Conservation (phyloP, 2,888 invertebrate genomes). For the Eucriotettix oculatus region DNA sequence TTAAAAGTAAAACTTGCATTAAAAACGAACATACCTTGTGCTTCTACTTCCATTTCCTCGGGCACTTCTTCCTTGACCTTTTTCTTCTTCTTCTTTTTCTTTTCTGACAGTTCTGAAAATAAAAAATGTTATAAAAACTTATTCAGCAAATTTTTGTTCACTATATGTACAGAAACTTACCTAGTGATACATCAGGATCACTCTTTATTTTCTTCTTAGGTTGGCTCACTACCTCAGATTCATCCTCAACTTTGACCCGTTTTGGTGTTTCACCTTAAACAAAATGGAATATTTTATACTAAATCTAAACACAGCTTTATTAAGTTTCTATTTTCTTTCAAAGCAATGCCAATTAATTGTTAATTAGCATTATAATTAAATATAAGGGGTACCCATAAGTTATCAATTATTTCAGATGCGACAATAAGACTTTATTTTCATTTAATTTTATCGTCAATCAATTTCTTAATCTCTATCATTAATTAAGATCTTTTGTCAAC, state of each 20-base stretch:
- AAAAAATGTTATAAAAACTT: too few species aligned
- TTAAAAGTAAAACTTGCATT: too few species aligned
- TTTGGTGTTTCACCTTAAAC: background rate
- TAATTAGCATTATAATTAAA: too few species aligned
- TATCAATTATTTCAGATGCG: too few species aligned
- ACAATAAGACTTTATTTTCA: too few species aligned
- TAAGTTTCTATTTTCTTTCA: too few species aligned
- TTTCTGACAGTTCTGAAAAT: slow-evolving; percentile 15
- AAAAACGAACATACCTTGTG: background rate
- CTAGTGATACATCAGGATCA: background rate
- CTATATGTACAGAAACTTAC: background rate
- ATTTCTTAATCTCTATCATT: too few species aligned
- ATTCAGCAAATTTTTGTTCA: too few species aligned
- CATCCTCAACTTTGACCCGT: background rate
- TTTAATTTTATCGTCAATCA: too few species aligned
- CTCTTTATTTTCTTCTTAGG: background rate
- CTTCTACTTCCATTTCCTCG: slow-evolving; percentile 3
- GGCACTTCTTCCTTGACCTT: slow-evolving; percentile 2
- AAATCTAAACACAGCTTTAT: background rate
- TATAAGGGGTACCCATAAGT: too few species aligned
- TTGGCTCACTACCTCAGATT: background rate
- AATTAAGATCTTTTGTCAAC: too few species aligned
- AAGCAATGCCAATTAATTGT: too few species aligned
- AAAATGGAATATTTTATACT: background rate
- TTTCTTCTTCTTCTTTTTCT: slow-evolving; percentile 19